phyloP scores from a whole-genome alignment of 2,113 vertebrate species.

The Rhipidura dahli region DNA sequence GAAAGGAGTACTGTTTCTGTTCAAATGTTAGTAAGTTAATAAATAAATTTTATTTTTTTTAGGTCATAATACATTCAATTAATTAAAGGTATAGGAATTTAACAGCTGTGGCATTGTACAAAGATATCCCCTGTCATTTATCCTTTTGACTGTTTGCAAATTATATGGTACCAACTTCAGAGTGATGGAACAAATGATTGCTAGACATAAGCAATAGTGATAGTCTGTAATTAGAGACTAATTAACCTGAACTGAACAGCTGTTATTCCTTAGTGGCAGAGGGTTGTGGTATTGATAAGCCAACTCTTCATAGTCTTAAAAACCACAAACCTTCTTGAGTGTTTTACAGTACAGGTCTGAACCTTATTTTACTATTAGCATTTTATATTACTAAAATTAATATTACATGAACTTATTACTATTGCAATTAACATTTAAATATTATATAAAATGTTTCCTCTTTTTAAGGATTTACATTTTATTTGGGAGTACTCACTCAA shows the following conservation, averaged over 20 bases:
- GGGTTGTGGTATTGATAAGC: neutral
- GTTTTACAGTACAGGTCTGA: neutral
- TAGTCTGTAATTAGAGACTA: conserved; percentile 60
- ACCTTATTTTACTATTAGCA: neutral
- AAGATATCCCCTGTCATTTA: neutral
- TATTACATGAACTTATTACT: neutral
- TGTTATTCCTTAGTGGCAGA: conserved; percentile 43
- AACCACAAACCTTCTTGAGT: neutral
- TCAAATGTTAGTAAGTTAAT: neutral
- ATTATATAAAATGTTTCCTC: neutral
- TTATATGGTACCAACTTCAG: neutral
- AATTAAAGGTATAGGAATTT: neutral
- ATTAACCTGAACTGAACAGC: conserved; percentile 34
- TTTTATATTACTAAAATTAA: neutral
- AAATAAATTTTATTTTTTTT: neutral
- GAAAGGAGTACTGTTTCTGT: neutral
- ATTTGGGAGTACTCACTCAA: neutral
- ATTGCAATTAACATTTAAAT: neutral
- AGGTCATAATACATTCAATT: neutral
- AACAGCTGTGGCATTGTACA: neutral
- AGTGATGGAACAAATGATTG: conserved; percentile 16
- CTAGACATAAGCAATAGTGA: conserved; percentile 9
- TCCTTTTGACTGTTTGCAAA: neutral
- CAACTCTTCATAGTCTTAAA: neutral
- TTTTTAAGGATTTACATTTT: neutral